Evolutionary conservation across 2,113 vertebrate species (phyloP).

Genomic region (Neotoma lepida): DNA sequence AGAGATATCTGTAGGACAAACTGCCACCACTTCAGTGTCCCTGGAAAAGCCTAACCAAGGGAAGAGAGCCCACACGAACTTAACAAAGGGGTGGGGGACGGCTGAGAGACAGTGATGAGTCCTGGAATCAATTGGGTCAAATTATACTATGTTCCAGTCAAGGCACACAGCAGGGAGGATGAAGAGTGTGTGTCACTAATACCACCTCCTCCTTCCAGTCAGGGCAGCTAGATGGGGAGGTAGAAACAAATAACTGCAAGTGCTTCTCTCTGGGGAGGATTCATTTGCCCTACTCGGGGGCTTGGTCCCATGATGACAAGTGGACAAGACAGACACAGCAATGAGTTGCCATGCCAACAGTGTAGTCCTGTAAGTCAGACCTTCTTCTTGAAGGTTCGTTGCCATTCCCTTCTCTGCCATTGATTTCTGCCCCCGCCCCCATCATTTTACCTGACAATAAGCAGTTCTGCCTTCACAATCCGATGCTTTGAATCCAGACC

Average conservation of each 20-base stretch:
- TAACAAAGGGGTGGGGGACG: not conserved
- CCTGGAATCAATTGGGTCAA: conserved; percentile 65
- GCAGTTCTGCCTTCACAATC: not conserved
- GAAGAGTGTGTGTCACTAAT: not conserved
- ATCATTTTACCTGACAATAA: not conserved
- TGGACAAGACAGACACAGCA: not conserved
- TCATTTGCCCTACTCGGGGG: not conserved
- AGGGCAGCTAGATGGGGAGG: not conserved
- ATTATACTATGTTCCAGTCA: not conserved
- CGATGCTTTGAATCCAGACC: not conserved
- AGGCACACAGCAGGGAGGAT: not conserved
- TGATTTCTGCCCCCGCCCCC: not conserved
- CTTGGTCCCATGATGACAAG: not conserved
- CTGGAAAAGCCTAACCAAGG: not conserved
- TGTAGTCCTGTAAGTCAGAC: not conserved
- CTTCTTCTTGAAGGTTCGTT: not conserved
- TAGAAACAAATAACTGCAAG: not conserved
- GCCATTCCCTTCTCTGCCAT: not conserved
- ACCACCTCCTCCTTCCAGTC: not conserved
- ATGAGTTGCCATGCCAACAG: not conserved
- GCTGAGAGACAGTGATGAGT: not conserved
- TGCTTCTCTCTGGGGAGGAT: not conserved
- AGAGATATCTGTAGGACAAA: not conserved
- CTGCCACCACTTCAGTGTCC: not conserved
- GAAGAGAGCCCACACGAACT: not conserved